Evolutionary conservation across 2,113 vertebrate genomes (phyloP).

Genomic region (Bothrops jararaca): DNA sequence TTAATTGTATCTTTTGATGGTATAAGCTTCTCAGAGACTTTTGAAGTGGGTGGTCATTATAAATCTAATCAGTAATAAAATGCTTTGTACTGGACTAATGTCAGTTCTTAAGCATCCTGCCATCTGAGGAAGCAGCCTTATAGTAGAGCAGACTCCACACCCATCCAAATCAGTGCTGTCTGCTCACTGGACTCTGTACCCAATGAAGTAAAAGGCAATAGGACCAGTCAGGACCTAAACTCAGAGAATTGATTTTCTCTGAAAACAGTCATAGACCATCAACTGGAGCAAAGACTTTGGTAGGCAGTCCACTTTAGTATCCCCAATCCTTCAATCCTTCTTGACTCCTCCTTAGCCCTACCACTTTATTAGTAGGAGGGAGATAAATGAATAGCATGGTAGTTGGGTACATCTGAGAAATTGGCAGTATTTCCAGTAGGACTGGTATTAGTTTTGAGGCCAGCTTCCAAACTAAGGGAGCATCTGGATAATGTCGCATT

Average conservation of each 20-base stretch:
- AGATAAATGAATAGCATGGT: background rate
- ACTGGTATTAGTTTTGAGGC: background rate
- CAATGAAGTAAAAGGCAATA: background rate
- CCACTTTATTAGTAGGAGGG: background rate
- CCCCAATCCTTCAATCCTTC: background rate
- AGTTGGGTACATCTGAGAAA: background rate
- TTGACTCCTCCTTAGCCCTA: background rate
- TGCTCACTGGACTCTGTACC: background rate
- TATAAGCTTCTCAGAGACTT: background rate
- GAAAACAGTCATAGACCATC: too few species aligned
- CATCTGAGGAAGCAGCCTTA: background rate
- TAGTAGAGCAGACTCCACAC: background rate
- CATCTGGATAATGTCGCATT: background rate
- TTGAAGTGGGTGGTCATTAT: background rate
- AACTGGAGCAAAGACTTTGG: background rate
- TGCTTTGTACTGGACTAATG: background rate
- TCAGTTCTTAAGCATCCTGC: background rate
- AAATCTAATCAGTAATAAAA: background rate
- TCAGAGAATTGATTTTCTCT: background rate
- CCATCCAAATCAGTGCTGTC: background rate
- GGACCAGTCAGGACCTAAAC: background rate
- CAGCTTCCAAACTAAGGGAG: background rate
- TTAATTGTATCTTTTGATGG: background rate
- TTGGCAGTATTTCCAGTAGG: background rate
- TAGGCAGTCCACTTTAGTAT: background rate